Percentiles rank a stretch among this genome's conserved stretches.
These are phyloP conservation scores for Globodera ellingtonae DNA, from an alignment of 1,140 invertebrate species.

Conservation along the genomic window DNA sequence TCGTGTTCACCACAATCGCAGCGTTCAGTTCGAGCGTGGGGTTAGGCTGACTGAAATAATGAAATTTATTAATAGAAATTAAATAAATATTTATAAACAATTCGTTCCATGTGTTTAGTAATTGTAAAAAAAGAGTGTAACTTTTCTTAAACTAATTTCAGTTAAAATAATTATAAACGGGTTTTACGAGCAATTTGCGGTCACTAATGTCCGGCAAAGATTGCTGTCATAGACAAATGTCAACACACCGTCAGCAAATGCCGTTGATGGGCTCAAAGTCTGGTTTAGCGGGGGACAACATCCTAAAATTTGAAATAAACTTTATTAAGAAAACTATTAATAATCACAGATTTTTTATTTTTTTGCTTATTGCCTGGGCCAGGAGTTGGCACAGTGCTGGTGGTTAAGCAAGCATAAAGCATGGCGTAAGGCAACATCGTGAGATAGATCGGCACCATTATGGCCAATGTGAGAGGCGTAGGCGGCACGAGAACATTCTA, in stretches of 20 bases:
- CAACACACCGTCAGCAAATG: slow-evolving; percentile 26
- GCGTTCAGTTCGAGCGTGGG: slow-evolving; percentile 24
- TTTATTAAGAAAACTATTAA: background rate
- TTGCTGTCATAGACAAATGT: slow-evolving; percentile 31
- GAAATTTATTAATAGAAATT: background rate
- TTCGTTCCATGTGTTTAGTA: background rate
- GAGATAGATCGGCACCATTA: background rate
- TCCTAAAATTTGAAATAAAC: slow-evolving; percentile 1
- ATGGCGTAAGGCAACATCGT: background rate
- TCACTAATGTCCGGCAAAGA: slow-evolving; percentile 18
- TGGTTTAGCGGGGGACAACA: slow-evolving; percentile 25
- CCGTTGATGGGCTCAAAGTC: slow-evolving; percentile 3
- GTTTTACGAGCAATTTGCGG: slow-evolving; percentile 28
- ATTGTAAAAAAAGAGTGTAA: background rate
- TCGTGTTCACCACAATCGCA: slow-evolving; percentile 27
- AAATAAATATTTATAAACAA: background rate
- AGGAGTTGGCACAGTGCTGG: background rate
- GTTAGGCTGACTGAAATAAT: slow-evolving; percentile 20
- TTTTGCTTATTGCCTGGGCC: background rate
- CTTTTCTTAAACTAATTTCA: background rate
- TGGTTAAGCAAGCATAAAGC: background rate
- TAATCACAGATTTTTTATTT: too few relatives aligned
- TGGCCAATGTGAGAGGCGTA: background rate
- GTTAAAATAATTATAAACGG: too few relatives aligned
- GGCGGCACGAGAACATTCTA: background rate